These are phyloP conservation scores for Hippoglossus stenolepis DNA, from an alignment of 2,113 vertebrate genomes.

Conservation along the genomic window DNA sequence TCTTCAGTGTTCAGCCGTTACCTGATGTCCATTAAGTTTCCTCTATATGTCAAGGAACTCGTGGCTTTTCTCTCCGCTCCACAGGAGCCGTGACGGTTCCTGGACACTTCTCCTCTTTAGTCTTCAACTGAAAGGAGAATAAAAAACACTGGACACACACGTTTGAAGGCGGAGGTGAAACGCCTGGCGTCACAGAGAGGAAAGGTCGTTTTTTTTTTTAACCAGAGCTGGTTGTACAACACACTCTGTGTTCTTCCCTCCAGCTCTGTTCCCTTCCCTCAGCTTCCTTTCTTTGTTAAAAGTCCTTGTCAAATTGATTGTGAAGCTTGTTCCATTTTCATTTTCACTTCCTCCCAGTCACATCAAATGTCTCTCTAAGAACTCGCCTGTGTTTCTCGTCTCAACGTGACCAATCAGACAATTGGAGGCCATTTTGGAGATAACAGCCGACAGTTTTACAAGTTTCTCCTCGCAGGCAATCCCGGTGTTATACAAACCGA, in stretches of 20 bases:
- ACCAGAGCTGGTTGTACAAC: no score
- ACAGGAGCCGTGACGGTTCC: not conserved
- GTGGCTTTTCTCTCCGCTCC: not conserved
- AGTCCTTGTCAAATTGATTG: not conserved
- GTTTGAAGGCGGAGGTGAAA: no score
- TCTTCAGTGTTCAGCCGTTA: not conserved
- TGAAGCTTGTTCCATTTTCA: not conserved
- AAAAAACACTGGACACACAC: no score
- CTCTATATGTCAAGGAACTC: not conserved
- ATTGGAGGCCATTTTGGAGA: not conserved
- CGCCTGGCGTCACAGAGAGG: no score
- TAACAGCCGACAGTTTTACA: not conserved
- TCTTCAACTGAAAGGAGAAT: no score
- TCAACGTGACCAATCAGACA: conserved; percentile 13
- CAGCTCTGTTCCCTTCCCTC: no score
- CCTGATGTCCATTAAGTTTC: not conserved
- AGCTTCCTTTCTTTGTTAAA: not conserved
- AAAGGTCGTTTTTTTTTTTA: no score
- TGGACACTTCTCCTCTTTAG: no score
- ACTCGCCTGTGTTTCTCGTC: not conserved
- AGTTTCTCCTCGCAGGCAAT: not conserved
- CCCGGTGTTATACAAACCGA: not conserved
- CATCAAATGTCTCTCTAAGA: not conserved
- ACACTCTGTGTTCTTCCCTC: no score
- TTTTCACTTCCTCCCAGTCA: not conserved